Conservation (phyloP, 2,797 vertebrate species). For the Manis crassicaudata region DNA sequence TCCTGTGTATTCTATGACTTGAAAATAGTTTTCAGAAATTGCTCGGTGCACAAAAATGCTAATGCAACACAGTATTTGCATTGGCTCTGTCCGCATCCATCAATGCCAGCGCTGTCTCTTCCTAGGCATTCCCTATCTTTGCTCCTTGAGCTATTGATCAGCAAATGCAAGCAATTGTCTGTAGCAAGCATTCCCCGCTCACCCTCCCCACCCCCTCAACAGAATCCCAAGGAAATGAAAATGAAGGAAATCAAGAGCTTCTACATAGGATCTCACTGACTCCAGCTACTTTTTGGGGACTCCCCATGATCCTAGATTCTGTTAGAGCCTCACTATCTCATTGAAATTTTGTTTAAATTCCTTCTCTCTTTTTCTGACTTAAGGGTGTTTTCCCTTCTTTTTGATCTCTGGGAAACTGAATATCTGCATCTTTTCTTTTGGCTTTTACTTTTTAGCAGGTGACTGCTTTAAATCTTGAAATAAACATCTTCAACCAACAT, state of each 20-base stretch:
- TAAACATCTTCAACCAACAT: background rate
- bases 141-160: conserved; percentile 44
- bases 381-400: background rate
- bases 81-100: background rate
- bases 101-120: background rate
- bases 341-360: background rate
- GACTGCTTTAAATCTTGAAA: background rate
- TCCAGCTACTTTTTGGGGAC: background rate
- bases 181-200: conserved; percentile 2
- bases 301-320: background rate
- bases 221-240: background rate
- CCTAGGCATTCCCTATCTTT: background rate
- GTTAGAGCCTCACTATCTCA: background rate
- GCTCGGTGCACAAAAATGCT: conserved; percentile 29
- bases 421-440: background rate
- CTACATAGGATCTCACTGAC: background rate
- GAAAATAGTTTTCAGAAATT: conserved; percentile 48
- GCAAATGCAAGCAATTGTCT: background rate
- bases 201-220: background rate
- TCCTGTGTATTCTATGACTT: background rate
- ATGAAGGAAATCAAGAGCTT: background rate
- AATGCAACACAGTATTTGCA: background rate
- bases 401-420: background rate
- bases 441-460: background rate
- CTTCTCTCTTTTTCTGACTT: background rate